phyloP scores from a whole-genome alignment of 2,888 invertebrate genomes.

The Alcis repandata region DNA sequence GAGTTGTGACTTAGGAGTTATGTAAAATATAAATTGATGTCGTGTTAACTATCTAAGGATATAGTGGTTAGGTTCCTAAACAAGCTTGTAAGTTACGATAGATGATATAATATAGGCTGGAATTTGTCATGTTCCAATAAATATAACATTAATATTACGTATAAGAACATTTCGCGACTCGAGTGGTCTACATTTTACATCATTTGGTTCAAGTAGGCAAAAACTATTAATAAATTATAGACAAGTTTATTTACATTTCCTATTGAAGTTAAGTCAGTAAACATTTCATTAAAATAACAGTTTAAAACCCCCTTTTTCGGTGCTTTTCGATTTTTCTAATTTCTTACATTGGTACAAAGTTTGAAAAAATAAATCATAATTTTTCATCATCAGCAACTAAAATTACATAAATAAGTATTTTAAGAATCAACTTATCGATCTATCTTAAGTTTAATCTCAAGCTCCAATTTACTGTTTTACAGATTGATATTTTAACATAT shows the following conservation, averaged over 20 bases:
- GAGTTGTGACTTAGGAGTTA: constrained; percentile 69
- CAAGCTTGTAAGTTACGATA: constrained; percentile 72
- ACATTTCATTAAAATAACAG: too few relatives aligned
- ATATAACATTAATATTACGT: constrained; percentile 50
- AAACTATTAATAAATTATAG: neutral
- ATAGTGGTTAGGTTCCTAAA: constrained; percentile 61
- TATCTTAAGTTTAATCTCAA: too few relatives aligned
- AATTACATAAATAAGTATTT: too few relatives aligned
- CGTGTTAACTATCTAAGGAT: constrained; percentile 70
- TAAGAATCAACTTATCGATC: too few relatives aligned
- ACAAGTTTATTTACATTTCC: neutral
- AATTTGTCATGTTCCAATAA: constrained; percentile 59
- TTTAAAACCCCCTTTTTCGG: too few relatives aligned
- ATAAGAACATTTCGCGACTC: constrained; percentile 50
- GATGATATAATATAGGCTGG: constrained; percentile 53
- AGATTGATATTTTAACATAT: too few relatives aligned
- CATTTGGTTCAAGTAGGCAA: constrained; percentile 4
- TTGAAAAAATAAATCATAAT: too few relatives aligned
- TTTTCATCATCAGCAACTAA: too few relatives aligned
- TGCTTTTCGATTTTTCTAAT: too few relatives aligned
- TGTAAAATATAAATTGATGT: constrained; percentile 81
- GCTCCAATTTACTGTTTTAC: too few relatives aligned
- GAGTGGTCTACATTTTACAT: constrained; percentile 54
- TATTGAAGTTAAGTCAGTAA: too few relatives aligned
- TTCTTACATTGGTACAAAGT: too few relatives aligned